phyloP scores from a whole-genome alignment of 2,113 vertebrate species.

The Trinectes maculatus region DNA sequence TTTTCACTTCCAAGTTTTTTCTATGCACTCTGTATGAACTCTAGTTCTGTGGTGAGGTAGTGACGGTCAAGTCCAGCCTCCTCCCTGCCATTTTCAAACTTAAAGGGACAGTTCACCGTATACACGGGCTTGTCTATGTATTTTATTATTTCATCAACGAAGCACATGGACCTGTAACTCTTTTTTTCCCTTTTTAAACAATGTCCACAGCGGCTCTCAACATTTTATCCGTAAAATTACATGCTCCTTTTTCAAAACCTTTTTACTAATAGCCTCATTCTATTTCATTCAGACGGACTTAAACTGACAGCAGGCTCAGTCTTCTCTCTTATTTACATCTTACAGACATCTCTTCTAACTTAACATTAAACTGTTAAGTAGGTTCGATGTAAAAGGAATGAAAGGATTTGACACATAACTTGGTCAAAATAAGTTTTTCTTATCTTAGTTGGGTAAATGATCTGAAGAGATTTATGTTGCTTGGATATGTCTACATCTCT shows the following conservation, averaged over 20 bases:
- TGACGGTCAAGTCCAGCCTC: constrained; percentile 10
- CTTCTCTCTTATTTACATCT: neutral
- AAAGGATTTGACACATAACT: too few species aligned
- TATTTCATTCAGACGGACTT: neutral
- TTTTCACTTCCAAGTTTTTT: constrained; percentile 33
- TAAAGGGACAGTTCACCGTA: constrained; percentile 17
- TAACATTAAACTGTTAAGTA: neutral
- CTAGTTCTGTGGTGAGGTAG: constrained; percentile 31
- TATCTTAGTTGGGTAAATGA: too few species aligned
- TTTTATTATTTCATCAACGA: constrained; percentile 5
- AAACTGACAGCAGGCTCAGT: neutral
- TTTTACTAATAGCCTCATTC: neutral
- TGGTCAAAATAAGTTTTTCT: too few species aligned
- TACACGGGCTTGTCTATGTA: constrained; percentile 3
- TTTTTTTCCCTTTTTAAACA: constrained; percentile 2
- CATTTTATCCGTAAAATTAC: neutral
- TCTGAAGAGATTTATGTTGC: too few species aligned
- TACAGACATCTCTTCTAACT: neutral
- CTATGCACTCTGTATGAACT: constrained; percentile 66
- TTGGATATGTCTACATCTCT: neutral
- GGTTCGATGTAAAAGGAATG: neutral
- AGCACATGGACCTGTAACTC: neutral
- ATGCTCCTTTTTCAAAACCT: neutral
- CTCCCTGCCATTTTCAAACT: constrained; percentile 8
- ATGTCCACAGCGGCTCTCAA: neutral